Conservation (phyloP, 2,888 invertebrate species). For the Hirtodrosophila confusa region DNA sequence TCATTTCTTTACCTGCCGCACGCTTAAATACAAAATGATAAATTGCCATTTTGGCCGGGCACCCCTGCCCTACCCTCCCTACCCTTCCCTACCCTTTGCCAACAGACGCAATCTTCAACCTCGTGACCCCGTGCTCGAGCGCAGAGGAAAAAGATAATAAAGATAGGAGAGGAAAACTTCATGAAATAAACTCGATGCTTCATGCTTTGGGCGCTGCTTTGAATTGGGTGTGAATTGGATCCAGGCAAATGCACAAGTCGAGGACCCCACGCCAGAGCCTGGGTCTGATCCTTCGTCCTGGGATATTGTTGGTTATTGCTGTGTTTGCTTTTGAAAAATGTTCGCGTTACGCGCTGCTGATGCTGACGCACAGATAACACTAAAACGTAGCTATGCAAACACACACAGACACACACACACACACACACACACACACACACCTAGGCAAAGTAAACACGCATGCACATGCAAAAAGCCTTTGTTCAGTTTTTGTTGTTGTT, state of each 20-base stretch:
- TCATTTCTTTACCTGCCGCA: constrained; percentile 58
- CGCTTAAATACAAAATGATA: constrained; percentile 78
- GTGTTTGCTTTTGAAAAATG: constrained; percentile 54
- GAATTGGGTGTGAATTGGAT: constrained; percentile 12
- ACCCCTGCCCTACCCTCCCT: constrained; percentile 24
- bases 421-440: constrained; percentile 15
- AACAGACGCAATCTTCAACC: constrained; percentile 6
- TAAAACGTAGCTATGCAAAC: constrained; percentile 37
- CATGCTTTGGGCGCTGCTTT: constrained; percentile 23
- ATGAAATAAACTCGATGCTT: constrained; percentile 47
- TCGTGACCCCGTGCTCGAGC: constrained; percentile 46
- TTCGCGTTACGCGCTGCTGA: constrained; percentile 66
- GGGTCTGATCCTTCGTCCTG: constrained; percentile 7
- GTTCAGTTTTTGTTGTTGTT: constrained; percentile 15
- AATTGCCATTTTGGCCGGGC: constrained; percentile 80
- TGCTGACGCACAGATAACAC: constrained; percentile 72
- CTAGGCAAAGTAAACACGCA: constrained; percentile 30
- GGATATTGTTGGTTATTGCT: constrained; percentile 49
- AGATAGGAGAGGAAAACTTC: constrained; percentile 31
- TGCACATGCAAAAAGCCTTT: constrained; percentile 47
- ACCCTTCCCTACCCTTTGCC: constrained; percentile 10
- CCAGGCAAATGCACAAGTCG: constrained; percentile 23
- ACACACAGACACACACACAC: constrained; percentile 11
- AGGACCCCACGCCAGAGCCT: neutral
- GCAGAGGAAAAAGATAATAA: constrained; percentile 31